These are phyloP conservation scores for Kryptolebias marmoratus DNA, from an alignment of 2,113 vertebrate species.

Conservation along the genomic window DNA sequence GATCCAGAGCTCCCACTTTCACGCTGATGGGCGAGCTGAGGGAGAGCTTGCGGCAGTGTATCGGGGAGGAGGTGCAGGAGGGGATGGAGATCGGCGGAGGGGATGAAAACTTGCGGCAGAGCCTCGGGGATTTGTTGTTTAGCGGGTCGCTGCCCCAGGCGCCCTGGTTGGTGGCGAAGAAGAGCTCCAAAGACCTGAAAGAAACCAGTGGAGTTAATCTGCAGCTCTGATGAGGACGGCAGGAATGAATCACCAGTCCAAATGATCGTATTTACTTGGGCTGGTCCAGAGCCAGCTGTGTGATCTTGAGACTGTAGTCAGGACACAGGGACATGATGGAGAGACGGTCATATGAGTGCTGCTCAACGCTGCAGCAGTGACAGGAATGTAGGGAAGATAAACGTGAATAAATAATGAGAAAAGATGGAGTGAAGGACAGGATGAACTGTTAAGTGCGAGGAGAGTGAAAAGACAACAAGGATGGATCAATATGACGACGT, in stretches of 20 bases:
- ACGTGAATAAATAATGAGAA: constrained; percentile 20
- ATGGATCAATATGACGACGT: not conserved
- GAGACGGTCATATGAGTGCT: constrained; percentile 81
- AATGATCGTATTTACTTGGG: constrained; percentile 75
- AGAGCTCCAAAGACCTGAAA: constrained; percentile 91
- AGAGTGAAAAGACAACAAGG: not conserved
- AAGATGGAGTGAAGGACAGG: constrained; percentile 13
- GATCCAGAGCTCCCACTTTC: constrained; percentile 85
- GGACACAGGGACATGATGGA: constrained; percentile 83
- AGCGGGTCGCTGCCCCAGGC: constrained; percentile 84
- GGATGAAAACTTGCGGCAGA: constrained; percentile 94
- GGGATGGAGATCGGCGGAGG: constrained; percentile 88
- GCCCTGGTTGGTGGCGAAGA: constrained; percentile 92
- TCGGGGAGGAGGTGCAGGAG: constrained; percentile 90
- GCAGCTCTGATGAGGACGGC: not conserved
- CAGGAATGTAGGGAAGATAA: constrained; percentile 25
- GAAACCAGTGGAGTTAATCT: constrained; percentile 1
- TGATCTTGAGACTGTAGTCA: constrained; percentile 84
- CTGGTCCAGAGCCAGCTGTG: constrained; percentile 80
- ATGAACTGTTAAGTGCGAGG: constrained; percentile 1
- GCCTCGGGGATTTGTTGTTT: constrained; percentile 88
- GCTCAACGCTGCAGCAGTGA: constrained; percentile 76
- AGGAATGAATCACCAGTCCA: constrained; percentile 7
- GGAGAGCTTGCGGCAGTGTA: constrained; percentile 90
- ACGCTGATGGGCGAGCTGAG: constrained; percentile 87